Evolutionary conservation across 2,888 invertebrate species (phyloP), one percentile per base, ranked within the genome.

Genomic region (Xestia xanthographa): DNA sequence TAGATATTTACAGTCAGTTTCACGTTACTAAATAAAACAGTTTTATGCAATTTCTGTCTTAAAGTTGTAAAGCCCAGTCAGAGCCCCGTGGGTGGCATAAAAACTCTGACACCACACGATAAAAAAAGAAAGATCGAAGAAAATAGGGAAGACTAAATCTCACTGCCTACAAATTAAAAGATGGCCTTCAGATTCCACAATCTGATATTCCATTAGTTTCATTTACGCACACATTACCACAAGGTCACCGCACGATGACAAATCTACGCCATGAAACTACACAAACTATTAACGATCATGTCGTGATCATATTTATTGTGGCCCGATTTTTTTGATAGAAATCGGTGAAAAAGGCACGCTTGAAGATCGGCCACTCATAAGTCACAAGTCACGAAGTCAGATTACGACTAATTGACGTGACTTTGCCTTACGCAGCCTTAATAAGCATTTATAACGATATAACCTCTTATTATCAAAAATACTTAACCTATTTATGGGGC

Each of bases 311-410:
- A 94, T 94, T 94, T 93, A 94, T 92, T 89, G 89, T 91, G 91
- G 89, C 92, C 92, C 90, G 90, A 90, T 91, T 90, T 89, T 87
- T 90, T 88, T 92, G 93, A 95, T 95, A 93, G 87, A 87, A 87
- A 94, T 93, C 93, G 90, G 65, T 80, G 87, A 88, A 90, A 91
- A 92, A 91, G 89, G 90, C 86, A 87, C 83, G 86, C 85, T 93
- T 91, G 93, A 91, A 94, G 95, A 96, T 95, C 95, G 94, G 86
- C 91, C 93, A 88, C 88, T 90, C 93, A 95, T 96, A 96, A 96
- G 94, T 96, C 96, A 96, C 92, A 91, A 93, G 96, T 95, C 96
- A 96, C 96, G 96, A 95, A 95, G 90, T 87, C 80, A 93, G 93
- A 94, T 94, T 94, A 91, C 83, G 90, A 89, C 94, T 95, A 95